These are phyloP conservation scores for Lomographa bimaculata DNA, from an alignment of 2,888 invertebrate species.

Conservation along the genomic window DNA sequence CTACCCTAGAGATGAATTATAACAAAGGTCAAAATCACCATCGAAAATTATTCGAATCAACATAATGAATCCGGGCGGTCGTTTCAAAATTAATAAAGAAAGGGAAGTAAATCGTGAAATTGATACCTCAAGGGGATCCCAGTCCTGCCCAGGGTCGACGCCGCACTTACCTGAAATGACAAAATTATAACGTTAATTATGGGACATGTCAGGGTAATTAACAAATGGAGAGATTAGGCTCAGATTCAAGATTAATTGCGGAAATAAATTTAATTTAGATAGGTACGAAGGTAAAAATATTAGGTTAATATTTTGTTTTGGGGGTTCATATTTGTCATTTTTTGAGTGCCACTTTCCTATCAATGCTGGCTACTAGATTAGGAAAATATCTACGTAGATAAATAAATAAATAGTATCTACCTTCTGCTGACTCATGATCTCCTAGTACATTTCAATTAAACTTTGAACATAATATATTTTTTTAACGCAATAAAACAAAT, in stretches of 20 bases:
- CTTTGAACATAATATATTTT: too few relatives aligned
- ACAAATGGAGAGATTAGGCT: constrained; percentile 13
- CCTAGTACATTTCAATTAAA: too few relatives aligned
- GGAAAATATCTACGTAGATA: too few relatives aligned
- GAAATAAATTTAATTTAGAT: constrained; percentile 2
- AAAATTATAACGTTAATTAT: constrained; percentile 30
- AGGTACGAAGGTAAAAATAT: too few relatives aligned
- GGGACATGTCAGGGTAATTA: constrained; percentile 17
- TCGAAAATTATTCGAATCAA: constrained; percentile 17
- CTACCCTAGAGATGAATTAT: too few relatives aligned
- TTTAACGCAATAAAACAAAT: too few relatives aligned
- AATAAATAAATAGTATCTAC: too few relatives aligned
- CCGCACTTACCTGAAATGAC: constrained; percentile 34
- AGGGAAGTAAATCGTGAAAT: constrained; percentile 27
- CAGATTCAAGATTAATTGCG: constrained; percentile 9
- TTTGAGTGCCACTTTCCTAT: too few relatives aligned
- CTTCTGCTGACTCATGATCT: too few relatives aligned
- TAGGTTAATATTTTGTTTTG: too few relatives aligned
- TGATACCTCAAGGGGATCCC: constrained; percentile 27
- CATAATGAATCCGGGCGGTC: constrained; percentile 14
- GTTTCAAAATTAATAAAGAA: constrained; percentile 27
- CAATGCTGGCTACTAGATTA: too few relatives aligned
- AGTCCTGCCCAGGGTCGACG: constrained; percentile 13
- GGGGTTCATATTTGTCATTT: too few relatives aligned
- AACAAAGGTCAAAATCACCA: constrained; percentile 3